Evolutionary conservation across 2,888 invertebrate genomes (phyloP).

Genomic region (Diaperis boleti): DNA sequence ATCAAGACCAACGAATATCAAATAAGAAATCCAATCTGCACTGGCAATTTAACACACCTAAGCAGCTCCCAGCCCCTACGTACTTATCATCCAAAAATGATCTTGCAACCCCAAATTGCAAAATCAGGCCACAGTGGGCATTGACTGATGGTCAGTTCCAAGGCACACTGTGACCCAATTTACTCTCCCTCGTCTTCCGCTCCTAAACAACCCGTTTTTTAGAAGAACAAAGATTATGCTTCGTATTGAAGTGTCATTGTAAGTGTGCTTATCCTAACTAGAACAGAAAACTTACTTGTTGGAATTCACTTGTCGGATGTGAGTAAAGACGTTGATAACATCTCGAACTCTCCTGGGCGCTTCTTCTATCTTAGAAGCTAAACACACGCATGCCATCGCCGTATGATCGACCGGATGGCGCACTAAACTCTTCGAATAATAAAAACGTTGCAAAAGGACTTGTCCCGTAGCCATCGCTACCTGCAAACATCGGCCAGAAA

Average conservation of each 20-base stretch:
- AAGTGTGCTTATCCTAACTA: constrained; percentile 5
- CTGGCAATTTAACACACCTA: too few species aligned
- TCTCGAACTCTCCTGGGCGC: constrained; percentile 95
- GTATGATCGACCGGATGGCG: constrained; percentile 97
- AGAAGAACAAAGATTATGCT: constrained; percentile 25
- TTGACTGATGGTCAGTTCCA: too few species aligned
- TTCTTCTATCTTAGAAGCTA: constrained; percentile 99
- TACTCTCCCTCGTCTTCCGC: constrained; percentile 2
- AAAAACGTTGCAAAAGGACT: constrained; percentile 97
- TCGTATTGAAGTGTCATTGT: constrained; percentile 32
- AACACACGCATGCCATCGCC: constrained; percentile 97
- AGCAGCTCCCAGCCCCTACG: neutral
- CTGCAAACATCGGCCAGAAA: constrained; percentile 68
- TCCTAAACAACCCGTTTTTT: constrained; percentile 12
- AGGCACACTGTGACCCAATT: constrained; percentile 24
- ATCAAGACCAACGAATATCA: too few species aligned
- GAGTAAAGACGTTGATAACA: constrained; percentile 98
- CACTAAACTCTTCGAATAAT: constrained; percentile 98
- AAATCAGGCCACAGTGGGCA: constrained; percentile 24
- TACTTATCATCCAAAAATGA: neutral
- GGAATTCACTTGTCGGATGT: constrained; percentile 93
- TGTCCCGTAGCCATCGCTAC: constrained; percentile 99
- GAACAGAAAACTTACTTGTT: constrained; percentile 79
- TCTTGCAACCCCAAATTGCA: constrained; percentile 12
- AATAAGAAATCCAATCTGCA: too few species aligned